A percentile compares a stretch with the other conserved stretches of the same genome.
Conservation (phyloP, 1,140 invertebrate genomes). For the Caenorhabditis inopinata region DNA sequence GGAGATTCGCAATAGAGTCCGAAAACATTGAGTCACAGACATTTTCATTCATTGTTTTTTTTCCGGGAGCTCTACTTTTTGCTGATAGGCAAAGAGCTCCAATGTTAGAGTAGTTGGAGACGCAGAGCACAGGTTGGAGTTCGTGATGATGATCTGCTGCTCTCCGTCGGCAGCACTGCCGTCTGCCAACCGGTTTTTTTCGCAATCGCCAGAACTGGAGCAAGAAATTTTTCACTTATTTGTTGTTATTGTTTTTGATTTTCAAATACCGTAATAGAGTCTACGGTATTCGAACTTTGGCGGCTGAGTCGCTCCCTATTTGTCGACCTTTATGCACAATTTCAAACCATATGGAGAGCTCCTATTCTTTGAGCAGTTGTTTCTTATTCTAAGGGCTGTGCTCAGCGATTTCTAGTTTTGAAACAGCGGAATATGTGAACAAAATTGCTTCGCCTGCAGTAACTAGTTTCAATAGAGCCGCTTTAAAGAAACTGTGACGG, state of each 20-base stretch:
- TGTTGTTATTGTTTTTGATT: neutral
- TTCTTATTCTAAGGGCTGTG: no score
- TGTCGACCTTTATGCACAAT: no score
- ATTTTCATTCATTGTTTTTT: neutral
- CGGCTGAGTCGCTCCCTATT: no score
- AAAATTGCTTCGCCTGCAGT: no score
- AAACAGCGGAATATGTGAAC: no score
- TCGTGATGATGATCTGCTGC: constrained; percentile 2
- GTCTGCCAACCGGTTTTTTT: constrained; percentile 15
- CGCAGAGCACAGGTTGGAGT: constrained; percentile 18
- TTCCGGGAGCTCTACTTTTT: neutral
- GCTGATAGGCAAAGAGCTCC: neutral
- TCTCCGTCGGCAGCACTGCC: neutral
- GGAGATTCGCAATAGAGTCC: neutral
- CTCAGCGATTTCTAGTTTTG: no score
- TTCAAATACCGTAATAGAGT: neutral
- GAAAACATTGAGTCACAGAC: neutral
- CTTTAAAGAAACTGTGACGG: no score
- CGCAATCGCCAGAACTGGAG: neutral
- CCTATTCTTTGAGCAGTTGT: no score
- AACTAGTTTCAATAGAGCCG: no score
- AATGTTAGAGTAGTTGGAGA: neutral
- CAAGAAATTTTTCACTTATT: neutral
- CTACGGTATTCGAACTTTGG: no score
- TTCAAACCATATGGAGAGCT: no score